These are phyloP conservation scores for Lasioglossum baleicum DNA, from an alignment of 1,140 invertebrate genomes.

Conservation along the genomic window DNA sequence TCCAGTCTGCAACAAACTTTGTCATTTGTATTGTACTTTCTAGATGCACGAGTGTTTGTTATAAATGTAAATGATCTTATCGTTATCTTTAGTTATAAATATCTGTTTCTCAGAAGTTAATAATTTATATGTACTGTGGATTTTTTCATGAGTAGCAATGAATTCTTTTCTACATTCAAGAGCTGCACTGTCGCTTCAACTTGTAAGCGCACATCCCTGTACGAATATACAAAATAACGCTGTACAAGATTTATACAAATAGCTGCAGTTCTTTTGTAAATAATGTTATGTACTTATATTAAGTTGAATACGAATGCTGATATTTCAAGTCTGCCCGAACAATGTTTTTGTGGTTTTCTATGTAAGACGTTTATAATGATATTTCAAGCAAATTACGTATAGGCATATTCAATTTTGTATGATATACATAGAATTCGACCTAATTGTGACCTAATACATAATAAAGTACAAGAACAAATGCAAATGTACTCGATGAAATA, in stretches of 20 bases:
- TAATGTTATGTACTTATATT: background rate
- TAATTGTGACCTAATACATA: background rate
- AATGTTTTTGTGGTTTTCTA: background rate
- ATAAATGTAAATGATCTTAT: background rate
- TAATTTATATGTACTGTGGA: background rate
- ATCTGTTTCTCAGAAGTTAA: background rate
- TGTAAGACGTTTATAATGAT: background rate
- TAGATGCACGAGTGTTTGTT: background rate
- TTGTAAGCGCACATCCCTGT: background rate
- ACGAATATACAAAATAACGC: slow-evolving; percentile 6
- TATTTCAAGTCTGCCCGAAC: background rate
- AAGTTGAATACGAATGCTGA: background rate
- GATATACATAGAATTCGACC: background rate
- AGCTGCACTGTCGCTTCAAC: background rate
- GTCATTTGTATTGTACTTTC: slow-evolving; percentile 24
- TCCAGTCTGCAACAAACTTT: slow-evolving; percentile 14
- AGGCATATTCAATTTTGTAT: background rate
- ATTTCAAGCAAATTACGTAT: slow-evolving; percentile 5
- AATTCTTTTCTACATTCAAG: background rate
- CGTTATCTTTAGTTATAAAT: background rate
- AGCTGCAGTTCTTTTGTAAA: background rate
- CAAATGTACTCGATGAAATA: slow-evolving; percentile 12
- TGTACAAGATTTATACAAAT: slow-evolving; percentile 28
- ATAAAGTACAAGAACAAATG: background rate
- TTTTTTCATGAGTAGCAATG: background rate